phyloP scores from a whole-genome alignment of 2,113 vertebrate genomes.

The Amphilophus citrinellus region DNA sequence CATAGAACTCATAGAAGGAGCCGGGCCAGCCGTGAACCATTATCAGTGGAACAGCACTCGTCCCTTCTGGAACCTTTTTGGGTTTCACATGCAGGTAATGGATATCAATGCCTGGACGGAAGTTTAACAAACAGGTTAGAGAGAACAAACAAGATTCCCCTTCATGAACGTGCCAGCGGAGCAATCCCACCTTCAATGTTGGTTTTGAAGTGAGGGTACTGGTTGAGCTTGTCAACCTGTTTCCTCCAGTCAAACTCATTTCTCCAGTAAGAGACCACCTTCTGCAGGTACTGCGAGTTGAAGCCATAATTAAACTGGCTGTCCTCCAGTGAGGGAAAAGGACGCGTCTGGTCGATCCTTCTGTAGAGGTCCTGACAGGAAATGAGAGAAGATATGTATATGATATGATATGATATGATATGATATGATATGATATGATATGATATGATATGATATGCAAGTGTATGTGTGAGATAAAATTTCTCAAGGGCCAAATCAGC shows the following conservation, averaged over 20 bases:
- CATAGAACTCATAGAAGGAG: constrained; percentile 92
- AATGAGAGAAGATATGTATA: neutral
- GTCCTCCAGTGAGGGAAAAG: constrained; percentile 81
- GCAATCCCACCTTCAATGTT: constrained; percentile 87
- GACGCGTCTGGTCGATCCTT: constrained; percentile 84
- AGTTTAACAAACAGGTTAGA: neutral
- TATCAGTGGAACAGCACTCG: constrained; percentile 80
- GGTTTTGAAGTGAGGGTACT: constrained; percentile 88
- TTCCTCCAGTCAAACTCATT: constrained; percentile 88
- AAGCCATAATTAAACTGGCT: constrained; percentile 89
- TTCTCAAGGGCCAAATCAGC: neutral
- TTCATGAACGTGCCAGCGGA: neutral
- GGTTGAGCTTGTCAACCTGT: constrained; percentile 87
- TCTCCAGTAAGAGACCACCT: constrained; percentile 89
- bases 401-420: neutral
- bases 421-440: neutral
- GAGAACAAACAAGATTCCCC: neutral
- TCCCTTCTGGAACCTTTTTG: constrained; percentile 73
- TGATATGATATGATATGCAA: neutral
- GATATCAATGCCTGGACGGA: constrained; percentile 83
- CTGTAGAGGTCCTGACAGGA: constrained; percentile 83
- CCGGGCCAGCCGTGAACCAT: constrained; percentile 93
- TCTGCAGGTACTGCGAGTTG: constrained; percentile 85
- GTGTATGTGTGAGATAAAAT: neutral
- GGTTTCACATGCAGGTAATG: constrained; percentile 90